Conservation (phyloP, 1,140 invertebrate genomes). For the Whitmania pigra region DNA sequence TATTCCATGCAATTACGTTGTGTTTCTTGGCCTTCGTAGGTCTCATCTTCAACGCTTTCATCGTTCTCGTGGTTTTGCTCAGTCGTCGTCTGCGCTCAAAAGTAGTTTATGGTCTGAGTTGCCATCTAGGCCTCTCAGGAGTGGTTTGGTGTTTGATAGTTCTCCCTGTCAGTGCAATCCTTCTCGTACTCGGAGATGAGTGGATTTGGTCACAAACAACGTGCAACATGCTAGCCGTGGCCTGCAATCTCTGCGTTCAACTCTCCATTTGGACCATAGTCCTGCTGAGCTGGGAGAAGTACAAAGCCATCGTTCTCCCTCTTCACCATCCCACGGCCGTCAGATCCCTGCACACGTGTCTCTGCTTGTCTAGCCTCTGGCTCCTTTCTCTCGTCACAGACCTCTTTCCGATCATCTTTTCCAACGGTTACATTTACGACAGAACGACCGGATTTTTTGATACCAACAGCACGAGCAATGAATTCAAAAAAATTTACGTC, state of each 20-base stretch:
- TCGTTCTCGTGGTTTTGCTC: constrained; percentile 2
- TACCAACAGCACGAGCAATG: background rate
- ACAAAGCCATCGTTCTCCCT: constrained; percentile 10
- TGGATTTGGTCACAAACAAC: background rate
- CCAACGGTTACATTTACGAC: background rate
- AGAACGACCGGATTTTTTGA: background rate
- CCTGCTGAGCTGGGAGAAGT: constrained; percentile 17
- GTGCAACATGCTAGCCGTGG: background rate
- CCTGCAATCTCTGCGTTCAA: background rate
- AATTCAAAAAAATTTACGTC: constrained; percentile 5
- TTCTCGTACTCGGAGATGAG: background rate
- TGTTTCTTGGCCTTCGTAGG: background rate
- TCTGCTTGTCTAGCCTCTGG: background rate
- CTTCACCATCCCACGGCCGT: constrained; percentile 5
- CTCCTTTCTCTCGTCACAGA: background rate
- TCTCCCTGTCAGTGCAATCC: background rate
- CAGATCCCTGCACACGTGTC: background rate
- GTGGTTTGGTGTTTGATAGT: constrained; percentile 8
- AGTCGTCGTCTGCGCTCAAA: constrained; percentile 10
- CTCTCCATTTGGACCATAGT: constrained; percentile 10
- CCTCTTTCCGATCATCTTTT: constrained; percentile 12
- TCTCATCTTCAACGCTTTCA: constrained; percentile 13
- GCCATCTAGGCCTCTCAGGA: constrained; percentile 1
- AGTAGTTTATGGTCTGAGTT: background rate
- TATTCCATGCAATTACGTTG: too few relatives aligned